These are phyloP conservation scores for Dicyrtomina minuta DNA, from an alignment of 2,888 invertebrate species.

Conservation along the genomic window DNA sequence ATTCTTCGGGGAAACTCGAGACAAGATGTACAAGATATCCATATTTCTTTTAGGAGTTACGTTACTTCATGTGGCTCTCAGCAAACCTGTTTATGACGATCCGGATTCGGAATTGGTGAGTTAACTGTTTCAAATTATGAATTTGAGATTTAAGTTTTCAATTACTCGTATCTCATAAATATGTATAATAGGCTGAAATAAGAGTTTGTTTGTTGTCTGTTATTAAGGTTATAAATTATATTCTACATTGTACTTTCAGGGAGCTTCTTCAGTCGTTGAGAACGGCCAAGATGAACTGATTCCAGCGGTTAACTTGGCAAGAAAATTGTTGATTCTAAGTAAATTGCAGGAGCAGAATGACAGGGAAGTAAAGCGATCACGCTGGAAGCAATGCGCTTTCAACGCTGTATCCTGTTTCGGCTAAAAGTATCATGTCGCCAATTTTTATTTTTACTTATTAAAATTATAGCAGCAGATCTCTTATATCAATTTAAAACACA, in stretches of 20 bases:
- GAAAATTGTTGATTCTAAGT: background rate
- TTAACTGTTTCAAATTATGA: background rate
- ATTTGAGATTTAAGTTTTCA: no score
- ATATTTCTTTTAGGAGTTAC: background rate
- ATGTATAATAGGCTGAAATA: background rate
- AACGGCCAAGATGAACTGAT: background rate
- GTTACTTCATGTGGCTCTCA: background rate
- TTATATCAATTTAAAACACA: no score
- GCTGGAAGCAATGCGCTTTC: slow-evolving; percentile 45
- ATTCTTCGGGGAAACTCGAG: background rate
- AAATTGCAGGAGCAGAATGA: slow-evolving; percentile 4
- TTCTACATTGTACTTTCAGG: background rate
- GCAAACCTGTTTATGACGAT: slow-evolving; percentile 9
- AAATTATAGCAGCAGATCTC: no score
- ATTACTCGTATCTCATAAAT: background rate
- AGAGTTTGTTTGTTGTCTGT: background rate
- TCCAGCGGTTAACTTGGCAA: background rate
- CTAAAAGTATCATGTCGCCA: no score
- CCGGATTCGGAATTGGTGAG: background rate
- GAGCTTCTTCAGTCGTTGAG: background rate
- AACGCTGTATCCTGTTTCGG: slow-evolving; percentile 51
- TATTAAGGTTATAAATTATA: background rate
- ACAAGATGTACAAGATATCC: slow-evolving; percentile 4
- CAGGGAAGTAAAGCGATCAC: slow-evolving; percentile 2
- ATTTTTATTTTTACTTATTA: no score